Percentiles rank a stretch among this genome's conserved stretches.
phyloP scores from a whole-genome alignment of 2,888 invertebrate species.

The Drosophila ustulata region DNA sequence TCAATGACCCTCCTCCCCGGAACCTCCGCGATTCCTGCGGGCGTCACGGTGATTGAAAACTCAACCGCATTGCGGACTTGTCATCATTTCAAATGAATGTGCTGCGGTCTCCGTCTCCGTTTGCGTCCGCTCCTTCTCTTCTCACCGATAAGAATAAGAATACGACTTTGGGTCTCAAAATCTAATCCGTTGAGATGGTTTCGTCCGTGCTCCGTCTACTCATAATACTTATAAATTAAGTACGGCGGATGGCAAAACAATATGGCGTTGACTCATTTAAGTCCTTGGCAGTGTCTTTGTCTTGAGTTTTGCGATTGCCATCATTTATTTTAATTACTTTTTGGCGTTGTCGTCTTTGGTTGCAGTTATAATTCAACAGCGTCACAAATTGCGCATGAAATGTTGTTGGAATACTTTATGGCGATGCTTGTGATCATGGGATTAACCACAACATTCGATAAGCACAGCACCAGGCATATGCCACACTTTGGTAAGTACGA shows the following conservation, averaged over 20 bases:
- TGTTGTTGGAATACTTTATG: slow-evolving; percentile 85
- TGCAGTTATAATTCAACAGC: slow-evolving; percentile 79
- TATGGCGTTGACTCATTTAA: slow-evolving; percentile 63
- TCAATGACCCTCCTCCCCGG: slow-evolving; percentile 10
- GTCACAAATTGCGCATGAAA: slow-evolving; percentile 84
- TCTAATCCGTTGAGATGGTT: slow-evolving; percentile 71
- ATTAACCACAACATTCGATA: slow-evolving; percentile 83
- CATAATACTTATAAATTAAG: slow-evolving; percentile 62
- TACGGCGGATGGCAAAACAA: slow-evolving; percentile 60
- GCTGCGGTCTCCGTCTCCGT: slow-evolving; percentile 49
- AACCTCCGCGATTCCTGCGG: slow-evolving; percentile 50
- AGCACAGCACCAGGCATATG: slow-evolving; percentile 71
- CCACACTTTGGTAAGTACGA: slow-evolving; percentile 78
- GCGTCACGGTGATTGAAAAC: slow-evolving; percentile 75
- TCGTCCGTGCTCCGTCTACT: slow-evolving; percentile 14
- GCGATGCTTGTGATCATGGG: slow-evolving; percentile 84
- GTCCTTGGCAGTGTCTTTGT: slow-evolving; percentile 52
- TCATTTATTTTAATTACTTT: slow-evolving; percentile 81
- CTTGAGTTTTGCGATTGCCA: slow-evolving; percentile 70
- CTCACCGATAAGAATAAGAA: slow-evolving; percentile 59
- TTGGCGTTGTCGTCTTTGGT: slow-evolving; percentile 56
- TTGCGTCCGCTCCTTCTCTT: background rate
- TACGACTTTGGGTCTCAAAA: slow-evolving; percentile 65
- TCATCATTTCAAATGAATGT: slow-evolving; percentile 77
- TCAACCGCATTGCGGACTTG: slow-evolving; percentile 76